phyloP scores from a whole-genome alignment of 2,797 vertebrate genomes.

The Bovichtus variegatus region DNA sequence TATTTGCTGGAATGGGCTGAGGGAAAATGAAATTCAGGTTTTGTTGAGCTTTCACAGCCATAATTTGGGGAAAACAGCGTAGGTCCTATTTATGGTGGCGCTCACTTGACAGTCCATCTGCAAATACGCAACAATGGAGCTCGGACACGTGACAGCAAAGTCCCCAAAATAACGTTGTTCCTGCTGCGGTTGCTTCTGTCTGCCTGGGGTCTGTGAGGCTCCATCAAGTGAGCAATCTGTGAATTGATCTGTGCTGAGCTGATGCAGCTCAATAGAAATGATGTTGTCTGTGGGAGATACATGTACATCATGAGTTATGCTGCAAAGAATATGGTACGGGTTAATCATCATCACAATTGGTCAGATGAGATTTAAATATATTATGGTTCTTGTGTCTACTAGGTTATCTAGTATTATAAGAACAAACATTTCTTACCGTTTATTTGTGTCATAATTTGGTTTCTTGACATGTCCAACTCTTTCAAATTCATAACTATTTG shows the following conservation, averaged over 20 bases:
- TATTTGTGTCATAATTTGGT: neutral
- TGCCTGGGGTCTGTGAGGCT: slow-evolving; percentile 38
- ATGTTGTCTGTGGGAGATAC: neutral
- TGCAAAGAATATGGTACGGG: neutral
- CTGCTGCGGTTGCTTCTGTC: slow-evolving; percentile 29
- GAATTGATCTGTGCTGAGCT: slow-evolving; percentile 2
- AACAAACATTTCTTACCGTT: neutral
- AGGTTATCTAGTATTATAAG: neutral
- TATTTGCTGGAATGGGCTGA: slow-evolving; percentile 5
- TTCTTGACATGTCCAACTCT: neutral
- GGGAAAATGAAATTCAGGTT: neutral
- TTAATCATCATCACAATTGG: neutral
- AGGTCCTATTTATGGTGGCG: slow-evolving; percentile 38
- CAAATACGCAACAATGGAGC: slow-evolving; percentile 36
- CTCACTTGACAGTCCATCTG: slow-evolving; percentile 7
- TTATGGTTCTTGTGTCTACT: neutral
- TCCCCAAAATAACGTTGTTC: slow-evolving; percentile 47
- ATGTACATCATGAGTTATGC: neutral
- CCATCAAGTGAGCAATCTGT: slow-evolving; percentile 11
- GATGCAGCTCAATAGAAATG: neutral
- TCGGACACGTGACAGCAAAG: slow-evolving; percentile 20
- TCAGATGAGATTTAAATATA: neutral
- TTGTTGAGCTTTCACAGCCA: slow-evolving; percentile 13
- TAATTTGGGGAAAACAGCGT: slow-evolving; percentile 9
- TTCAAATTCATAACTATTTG: neutral